Percentiles rank a stretch among this genome's conserved stretches.
These are phyloP conservation scores for Scaptomyza graminum DNA, from an alignment of 1,140 invertebrate genomes.

Conservation along the genomic window DNA sequence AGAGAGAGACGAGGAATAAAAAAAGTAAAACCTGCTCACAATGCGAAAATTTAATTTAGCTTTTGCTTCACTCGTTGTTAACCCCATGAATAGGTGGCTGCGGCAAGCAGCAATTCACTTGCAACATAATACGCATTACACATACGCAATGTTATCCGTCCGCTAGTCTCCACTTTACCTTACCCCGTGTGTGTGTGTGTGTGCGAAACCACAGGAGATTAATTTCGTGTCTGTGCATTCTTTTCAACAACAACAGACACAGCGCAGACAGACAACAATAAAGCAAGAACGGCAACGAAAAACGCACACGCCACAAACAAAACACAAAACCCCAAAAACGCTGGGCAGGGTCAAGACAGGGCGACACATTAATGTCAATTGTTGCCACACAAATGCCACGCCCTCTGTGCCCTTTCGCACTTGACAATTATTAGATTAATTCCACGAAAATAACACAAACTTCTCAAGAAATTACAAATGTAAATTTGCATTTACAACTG, in stretches of 20 bases:
- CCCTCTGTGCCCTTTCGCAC: neutral
- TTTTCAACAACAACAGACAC: conserved; percentile 38
- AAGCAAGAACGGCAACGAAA: neutral
- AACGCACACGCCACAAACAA: conserved; percentile 47
- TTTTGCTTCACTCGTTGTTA: conserved; percentile 52
- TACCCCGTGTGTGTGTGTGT: conserved; percentile 26
- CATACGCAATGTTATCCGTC: conserved; percentile 66
- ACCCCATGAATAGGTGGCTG: conserved; percentile 33
- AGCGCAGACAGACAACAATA: conserved; percentile 28
- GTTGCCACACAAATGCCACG: neutral
- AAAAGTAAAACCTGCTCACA: conserved; percentile 39
- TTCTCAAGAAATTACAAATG: neutral
- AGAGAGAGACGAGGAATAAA: neutral
- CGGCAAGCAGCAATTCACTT: conserved; percentile 9
- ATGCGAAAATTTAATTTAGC: conserved; percentile 78
- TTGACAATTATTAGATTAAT: neutral
- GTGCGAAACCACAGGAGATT: conserved; percentile 68
- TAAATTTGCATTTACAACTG: neutral
- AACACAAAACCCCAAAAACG: conserved; percentile 6
- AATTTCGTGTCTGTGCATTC: conserved; percentile 75
- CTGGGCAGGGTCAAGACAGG: conserved; percentile 4
- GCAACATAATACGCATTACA: conserved; percentile 65
- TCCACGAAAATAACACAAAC: neutral
- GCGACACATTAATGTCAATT: conserved; percentile 8
- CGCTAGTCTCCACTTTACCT: conserved; percentile 9